Conservation (phyloP, 35 echinoderm and acorn worm genomes). For the Lytechinus variegatus region DNA sequence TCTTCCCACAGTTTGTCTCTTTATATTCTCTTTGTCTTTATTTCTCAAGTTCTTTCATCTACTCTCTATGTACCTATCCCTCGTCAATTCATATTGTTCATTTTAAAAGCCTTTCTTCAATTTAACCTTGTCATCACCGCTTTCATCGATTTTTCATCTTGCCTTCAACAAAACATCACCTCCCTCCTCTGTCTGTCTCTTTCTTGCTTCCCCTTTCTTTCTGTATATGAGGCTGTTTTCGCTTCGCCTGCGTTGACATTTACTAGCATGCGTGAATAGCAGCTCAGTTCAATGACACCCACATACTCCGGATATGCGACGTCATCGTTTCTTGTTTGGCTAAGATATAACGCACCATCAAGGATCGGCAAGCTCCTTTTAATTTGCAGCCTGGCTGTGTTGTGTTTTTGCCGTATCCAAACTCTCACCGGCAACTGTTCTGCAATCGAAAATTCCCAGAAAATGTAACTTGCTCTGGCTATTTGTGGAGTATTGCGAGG, state of each 20-base stretch:
- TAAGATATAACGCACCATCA: neutral
- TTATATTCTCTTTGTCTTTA: neutral
- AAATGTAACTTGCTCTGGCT: neutral
- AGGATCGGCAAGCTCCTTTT: neutral
- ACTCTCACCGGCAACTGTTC: neutral
- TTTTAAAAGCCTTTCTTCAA: neutral
- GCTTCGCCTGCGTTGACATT: neutral
- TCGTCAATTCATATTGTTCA: neutral
- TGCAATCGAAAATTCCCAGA: neutral
- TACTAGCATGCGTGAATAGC: neutral
- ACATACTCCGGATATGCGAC: neutral
- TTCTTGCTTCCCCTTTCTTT: neutral
- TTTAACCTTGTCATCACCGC: neutral
- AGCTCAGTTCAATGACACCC: neutral
- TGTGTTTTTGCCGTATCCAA: neutral
- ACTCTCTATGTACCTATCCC: neutral
- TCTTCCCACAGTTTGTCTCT: neutral
- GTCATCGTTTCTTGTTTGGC: neutral
- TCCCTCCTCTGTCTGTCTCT: neutral
- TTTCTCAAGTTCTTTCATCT: neutral
- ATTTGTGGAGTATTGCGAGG: neutral
- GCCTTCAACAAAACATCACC: neutral
- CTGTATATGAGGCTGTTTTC: neutral
- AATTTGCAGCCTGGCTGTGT: slow-evolving; percentile 5
- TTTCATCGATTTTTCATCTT: neutral